A percentile compares a stretch with the other conserved stretches of the same genome.
phyloP scores from a whole-genome alignment of 2,888 invertebrate genomes.

The Terebella lapidaria region DNA sequence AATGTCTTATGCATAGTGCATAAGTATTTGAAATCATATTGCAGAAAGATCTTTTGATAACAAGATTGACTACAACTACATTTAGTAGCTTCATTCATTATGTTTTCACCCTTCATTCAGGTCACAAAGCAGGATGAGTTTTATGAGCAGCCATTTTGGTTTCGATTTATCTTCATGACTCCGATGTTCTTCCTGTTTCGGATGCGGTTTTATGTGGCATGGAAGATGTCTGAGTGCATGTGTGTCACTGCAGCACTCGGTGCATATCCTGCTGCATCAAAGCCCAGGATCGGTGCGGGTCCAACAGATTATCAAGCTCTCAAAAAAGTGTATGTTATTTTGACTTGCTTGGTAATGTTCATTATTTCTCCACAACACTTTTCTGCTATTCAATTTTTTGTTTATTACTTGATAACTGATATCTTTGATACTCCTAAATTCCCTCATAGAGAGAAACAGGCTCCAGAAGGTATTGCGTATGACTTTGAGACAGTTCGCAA shows the following conservation, averaged over 20 bases:
- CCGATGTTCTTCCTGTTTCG: constrained; percentile 83
- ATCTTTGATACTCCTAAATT: background rate
- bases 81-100: too few relatives aligned
- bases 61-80: too few relatives aligned
- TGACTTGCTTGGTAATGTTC: too few relatives aligned
- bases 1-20: background rate
- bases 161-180: constrained; percentile 78
- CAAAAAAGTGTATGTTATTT: constrained; percentile 19
- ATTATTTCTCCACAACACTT: too few relatives aligned
- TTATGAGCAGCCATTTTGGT: constrained; percentile 61
- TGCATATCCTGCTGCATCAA: constrained; percentile 74
- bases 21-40: too few relatives aligned
- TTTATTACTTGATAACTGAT: background rate
- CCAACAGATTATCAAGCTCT: constrained; percentile 61
- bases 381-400: too few relatives aligned
- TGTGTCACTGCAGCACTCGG: constrained; percentile 88
- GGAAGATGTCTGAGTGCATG: constrained; percentile 86
- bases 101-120: too few relatives aligned
- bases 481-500: constrained; percentile 62
- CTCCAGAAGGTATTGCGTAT: constrained; percentile 34
- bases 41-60: too few relatives aligned
- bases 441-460: constrained; percentile 6
- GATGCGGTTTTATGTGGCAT: constrained; percentile 82
- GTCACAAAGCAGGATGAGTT: constrained; percentile 10
- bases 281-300: constrained; percentile 73